phyloP scores from a whole-genome alignment of 2,797 vertebrate species.

The Sternarchorhynchus goeldii region DNA sequence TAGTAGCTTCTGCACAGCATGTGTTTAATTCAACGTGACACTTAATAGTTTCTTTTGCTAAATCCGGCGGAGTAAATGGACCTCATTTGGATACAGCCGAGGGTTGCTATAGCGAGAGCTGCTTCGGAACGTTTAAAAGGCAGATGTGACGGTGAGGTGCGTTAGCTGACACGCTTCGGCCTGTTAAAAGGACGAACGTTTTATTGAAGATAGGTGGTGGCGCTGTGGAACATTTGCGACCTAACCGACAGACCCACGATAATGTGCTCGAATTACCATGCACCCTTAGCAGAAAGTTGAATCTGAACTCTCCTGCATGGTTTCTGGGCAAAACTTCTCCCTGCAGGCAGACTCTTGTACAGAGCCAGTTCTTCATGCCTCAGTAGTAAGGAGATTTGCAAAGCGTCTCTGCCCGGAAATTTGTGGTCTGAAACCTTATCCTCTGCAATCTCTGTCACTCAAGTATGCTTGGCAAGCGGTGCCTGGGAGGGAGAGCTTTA shows the following conservation, averaged over 20 bases:
- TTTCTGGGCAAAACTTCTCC: slow-evolving; percentile 67
- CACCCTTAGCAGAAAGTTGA: slow-evolving; percentile 54
- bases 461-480: slow-evolving; percentile 72
- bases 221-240: slow-evolving; percentile 15
- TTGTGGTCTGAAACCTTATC: slow-evolving; percentile 76
- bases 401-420: slow-evolving; percentile 71
- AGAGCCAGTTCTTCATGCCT: slow-evolving; percentile 75
- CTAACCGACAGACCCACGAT: neutral
- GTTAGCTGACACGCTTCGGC: neutral
- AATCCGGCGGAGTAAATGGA: slow-evolving; percentile 9
- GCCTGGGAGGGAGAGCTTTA: slow-evolving; percentile 68
- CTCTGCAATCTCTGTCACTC: slow-evolving; percentile 79
- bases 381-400: slow-evolving; percentile 79
- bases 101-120: neutral
- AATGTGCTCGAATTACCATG: slow-evolving; percentile 18
- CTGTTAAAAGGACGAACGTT: neutral
- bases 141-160: neutral
- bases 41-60: slow-evolving; percentile 10
- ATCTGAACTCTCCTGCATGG: slow-evolving; percentile 41
- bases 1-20: neutral
- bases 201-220: neutral
- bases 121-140: slow-evolving; percentile 23
- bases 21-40: neutral
- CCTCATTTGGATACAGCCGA: slow-evolving; percentile 1
- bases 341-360: slow-evolving; percentile 63